Conservation (phyloP, 2,888 invertebrate genomes). For the Pemphredon lugubris region DNA sequence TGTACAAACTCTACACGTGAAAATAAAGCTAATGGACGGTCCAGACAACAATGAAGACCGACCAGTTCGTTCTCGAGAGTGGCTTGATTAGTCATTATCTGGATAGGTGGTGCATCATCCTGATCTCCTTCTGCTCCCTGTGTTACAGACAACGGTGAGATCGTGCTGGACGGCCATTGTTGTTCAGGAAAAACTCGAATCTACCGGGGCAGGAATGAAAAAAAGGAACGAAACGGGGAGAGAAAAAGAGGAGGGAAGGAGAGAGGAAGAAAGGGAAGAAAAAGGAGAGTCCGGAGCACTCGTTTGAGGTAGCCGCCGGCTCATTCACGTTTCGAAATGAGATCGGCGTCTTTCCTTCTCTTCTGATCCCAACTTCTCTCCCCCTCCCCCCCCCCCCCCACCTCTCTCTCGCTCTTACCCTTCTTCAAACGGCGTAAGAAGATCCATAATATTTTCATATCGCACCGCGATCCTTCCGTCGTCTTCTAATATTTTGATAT, state of each 20-base stretch:
- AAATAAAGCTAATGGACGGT: conserved; percentile 57
- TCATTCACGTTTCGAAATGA: conserved; percentile 80
- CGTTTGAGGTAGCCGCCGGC: conserved; percentile 80
- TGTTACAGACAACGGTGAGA: conserved; percentile 64
- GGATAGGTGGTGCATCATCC: conserved; percentile 70
- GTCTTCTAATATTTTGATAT: too few relatives aligned
- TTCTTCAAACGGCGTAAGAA: conserved; percentile 9
- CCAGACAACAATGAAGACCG: conserved; percentile 51
- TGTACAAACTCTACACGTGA: neutral
- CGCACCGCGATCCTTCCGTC: too few relatives aligned
- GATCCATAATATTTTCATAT: neutral
- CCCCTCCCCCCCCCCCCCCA: conserved; percentile 1
- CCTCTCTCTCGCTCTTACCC: conserved; percentile 34
- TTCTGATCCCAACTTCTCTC: conserved; percentile 28
- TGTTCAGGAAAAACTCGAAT: conserved; percentile 71
- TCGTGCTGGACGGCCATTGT: conserved; percentile 64
- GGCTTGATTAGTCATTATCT: conserved; percentile 72
- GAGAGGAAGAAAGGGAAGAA: conserved; percentile 25
- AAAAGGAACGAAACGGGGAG: conserved; percentile 41
- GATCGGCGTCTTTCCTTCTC: conserved; percentile 69
- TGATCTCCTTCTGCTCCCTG: conserved; percentile 61
- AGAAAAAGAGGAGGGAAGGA: conserved; percentile 35
- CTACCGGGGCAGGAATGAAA: conserved; percentile 57
- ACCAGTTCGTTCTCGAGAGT: conserved; percentile 47
- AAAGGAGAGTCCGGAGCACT: conserved; percentile 65